phyloP scores from a whole-genome alignment of 2,113 vertebrate species.

The Rhombomys opimus region DNA sequence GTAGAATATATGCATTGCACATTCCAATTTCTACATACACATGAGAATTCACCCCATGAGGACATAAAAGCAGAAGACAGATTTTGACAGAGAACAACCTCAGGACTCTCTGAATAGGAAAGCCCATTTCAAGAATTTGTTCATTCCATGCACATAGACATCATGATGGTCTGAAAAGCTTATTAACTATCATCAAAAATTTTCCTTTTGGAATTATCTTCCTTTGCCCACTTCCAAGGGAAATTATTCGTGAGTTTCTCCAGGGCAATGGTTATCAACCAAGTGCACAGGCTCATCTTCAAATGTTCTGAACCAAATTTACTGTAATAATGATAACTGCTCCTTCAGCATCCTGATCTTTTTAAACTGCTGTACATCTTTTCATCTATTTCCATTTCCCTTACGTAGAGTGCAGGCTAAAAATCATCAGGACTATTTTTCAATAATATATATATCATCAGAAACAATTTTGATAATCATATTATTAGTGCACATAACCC shows the following conservation, averaged over 20 bases:
- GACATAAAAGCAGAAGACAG: background rate
- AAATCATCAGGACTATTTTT: conserved; percentile 66
- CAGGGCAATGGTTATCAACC: conserved; percentile 75
- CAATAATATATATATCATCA: conserved; percentile 66
- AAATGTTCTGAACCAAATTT: conserved; percentile 74
- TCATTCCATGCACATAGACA: conserved; percentile 29
- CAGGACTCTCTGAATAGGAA: background rate
- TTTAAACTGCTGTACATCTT: conserved; percentile 76
- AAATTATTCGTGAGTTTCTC: conserved; percentile 74
- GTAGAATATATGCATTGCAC: background rate
- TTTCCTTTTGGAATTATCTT: conserved; percentile 65
- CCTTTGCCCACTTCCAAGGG: conserved; percentile 47
- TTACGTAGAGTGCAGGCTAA: conserved; percentile 59
- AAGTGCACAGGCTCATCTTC: conserved; percentile 68
- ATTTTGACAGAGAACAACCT: conserved; percentile 43
- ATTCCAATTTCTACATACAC: background rate
- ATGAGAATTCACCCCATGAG: background rate
- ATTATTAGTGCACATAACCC: conserved; percentile 65
- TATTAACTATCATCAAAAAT: conserved; percentile 72
- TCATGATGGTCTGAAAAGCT: conserved; percentile 65
- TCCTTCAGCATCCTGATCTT: conserved; percentile 73
- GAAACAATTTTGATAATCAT: conserved; percentile 75
- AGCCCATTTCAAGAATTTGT: conserved; percentile 57
- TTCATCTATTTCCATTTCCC: conserved; percentile 78
- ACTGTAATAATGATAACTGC: conserved; percentile 69